These are phyloP conservation scores for Drosophila parabipectinata DNA, from an alignment of 1,140 invertebrate species.

Conservation along the genomic window DNA sequence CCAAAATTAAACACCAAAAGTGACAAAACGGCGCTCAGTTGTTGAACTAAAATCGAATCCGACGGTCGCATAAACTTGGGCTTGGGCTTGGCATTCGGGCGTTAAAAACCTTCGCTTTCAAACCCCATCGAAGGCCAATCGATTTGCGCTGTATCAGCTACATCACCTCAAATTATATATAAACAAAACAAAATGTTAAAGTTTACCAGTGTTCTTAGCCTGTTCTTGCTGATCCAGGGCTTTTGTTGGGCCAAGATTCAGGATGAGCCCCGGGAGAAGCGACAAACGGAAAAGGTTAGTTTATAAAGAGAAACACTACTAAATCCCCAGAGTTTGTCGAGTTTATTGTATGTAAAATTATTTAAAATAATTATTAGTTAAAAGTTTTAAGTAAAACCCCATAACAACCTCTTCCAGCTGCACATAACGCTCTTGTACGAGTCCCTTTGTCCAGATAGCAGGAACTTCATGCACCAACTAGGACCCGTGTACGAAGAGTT, in stretches of 20 bases:
- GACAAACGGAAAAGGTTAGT: slow-evolving; percentile 54
- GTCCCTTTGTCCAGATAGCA: slow-evolving; percentile 91
- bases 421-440: slow-evolving; percentile 89
- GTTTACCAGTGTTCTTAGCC: slow-evolving; percentile 22
- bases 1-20: slow-evolving; percentile 57
- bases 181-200: slow-evolving; percentile 36
- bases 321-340: too few relatives aligned
- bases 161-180: not conserved
- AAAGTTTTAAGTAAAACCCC: too few relatives aligned
- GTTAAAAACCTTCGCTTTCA: slow-evolving; percentile 32
- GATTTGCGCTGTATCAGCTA: slow-evolving; percentile 28
- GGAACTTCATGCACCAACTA: slow-evolving; percentile 87
- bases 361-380: not conserved
- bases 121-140: slow-evolving; percentile 61
- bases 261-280: slow-evolving; percentile 32
- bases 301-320: not conserved
- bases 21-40: slow-evolving; percentile 70
- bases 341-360: not conserved
- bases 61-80: slow-evolving; percentile 56
- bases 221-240: slow-evolving; percentile 33
- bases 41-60: slow-evolving; percentile 60
- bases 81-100: slow-evolving; percentile 40
- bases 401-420: slow-evolving; percentile 40
- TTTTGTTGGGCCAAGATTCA: slow-evolving; percentile 25
- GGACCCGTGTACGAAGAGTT: slow-evolving; percentile 84